A percentile compares a stretch with the other conserved stretches of the same genome.
phyloP scores from a whole-genome alignment of 2,797 vertebrate genomes.

The Helicolenus hilgendorfi region DNA sequence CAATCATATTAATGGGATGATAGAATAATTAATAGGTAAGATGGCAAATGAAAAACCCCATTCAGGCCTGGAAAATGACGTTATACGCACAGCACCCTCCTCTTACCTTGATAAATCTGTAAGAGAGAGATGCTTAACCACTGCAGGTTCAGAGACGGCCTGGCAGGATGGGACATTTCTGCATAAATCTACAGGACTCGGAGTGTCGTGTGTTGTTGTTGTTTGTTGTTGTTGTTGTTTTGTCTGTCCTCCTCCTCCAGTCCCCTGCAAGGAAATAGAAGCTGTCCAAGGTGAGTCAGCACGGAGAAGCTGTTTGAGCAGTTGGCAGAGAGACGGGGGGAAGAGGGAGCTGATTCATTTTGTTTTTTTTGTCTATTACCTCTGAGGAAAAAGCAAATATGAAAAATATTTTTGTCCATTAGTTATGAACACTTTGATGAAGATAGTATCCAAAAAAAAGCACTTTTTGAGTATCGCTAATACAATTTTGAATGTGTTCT shows the following conservation, averaged over 20 bases:
- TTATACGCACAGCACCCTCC: not conserved
- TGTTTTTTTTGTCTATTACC: not conserved
- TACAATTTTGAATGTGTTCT: not conserved
- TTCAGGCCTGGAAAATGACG: conserved; percentile 33
- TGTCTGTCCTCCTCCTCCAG: conserved; percentile 42
- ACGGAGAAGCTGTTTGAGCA: conserved; percentile 64
- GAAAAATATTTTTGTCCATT: not conserved
- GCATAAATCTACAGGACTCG: conserved; percentile 49
- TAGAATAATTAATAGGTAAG: conserved; percentile 2
- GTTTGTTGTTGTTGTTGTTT: conserved; percentile 23
- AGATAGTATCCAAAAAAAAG: not conserved
- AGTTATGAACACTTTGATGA: not conserved
- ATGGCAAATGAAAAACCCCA: conserved; percentile 9
- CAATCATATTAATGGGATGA: not conserved
- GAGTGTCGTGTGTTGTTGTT: conserved; percentile 41
- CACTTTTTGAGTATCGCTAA: not conserved
- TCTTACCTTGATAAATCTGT: conserved; percentile 42
- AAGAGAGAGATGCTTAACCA: conserved; percentile 2
- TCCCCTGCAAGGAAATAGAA: conserved; percentile 54
- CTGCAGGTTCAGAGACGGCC: conserved; percentile 26
- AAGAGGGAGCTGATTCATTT: conserved; percentile 20
- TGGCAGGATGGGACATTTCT: conserved; percentile 47
- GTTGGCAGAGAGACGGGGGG: conserved; percentile 38
- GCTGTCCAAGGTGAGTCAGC: conserved; percentile 79
- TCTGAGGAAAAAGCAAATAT: not conserved